Conservation (phyloP, 2,888 invertebrate species). For the Hanleya hanleyi region DNA sequence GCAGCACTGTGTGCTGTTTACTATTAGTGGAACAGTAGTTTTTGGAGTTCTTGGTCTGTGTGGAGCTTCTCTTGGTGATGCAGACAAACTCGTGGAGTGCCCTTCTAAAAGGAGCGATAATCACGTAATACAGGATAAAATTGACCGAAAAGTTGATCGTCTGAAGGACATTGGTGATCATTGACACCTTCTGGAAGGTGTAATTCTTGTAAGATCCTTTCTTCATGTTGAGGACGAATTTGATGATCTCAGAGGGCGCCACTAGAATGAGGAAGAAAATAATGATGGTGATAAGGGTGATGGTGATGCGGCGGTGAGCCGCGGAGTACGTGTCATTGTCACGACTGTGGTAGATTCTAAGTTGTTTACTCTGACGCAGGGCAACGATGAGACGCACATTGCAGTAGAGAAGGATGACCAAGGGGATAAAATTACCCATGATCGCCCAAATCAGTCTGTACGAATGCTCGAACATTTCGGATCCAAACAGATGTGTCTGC, state of each 20-base stretch:
- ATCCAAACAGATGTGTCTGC: not conserved
- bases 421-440: conserved; percentile 56
- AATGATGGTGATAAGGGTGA: conserved; percentile 61
- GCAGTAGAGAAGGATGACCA: conserved; percentile 55
- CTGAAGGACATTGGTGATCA: conserved; percentile 82
- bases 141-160: conserved; percentile 84
- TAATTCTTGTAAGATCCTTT: conserved; percentile 37
- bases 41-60: conserved; percentile 18
- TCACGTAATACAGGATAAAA: conserved; percentile 85
- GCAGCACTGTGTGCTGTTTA: conserved; percentile 48
- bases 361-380: conserved; percentile 51
- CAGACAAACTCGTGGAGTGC: conserved; percentile 73
- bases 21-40: conserved; percentile 38
- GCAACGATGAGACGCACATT: conserved; percentile 59
- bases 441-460: conserved; percentile 55
- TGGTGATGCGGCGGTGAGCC: conserved; percentile 58
- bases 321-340: conserved; percentile 52
- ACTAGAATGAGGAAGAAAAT: conserved; percentile 63
- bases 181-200: conserved; percentile 47
- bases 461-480: conserved; percentile 40
- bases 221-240: conserved; percentile 48
- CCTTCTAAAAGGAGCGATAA: conserved; percentile 84
- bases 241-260: conserved; percentile 60
- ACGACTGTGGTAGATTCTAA: conserved; percentile 52
- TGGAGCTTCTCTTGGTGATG: conserved; percentile 32